Evolutionary conservation across 2,113 vertebrate species (phyloP).

Genomic region (Engraulis encrasicolus): DNA sequence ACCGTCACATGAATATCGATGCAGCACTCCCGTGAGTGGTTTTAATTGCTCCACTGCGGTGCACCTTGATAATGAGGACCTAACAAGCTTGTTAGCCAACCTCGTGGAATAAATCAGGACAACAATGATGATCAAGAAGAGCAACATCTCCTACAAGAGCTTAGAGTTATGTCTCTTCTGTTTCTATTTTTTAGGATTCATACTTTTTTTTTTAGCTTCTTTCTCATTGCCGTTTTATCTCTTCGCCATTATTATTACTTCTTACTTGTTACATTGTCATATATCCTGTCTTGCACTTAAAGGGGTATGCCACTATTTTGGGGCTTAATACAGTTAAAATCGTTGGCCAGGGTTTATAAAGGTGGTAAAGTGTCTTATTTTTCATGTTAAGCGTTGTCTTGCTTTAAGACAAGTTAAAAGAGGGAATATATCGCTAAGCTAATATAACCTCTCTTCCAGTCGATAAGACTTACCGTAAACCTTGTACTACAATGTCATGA

Average conservation of each 20-base stretch:
- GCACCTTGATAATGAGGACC: slow-evolving; percentile 5
- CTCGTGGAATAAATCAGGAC: background rate
- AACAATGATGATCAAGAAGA: background rate
- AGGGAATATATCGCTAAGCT: too few relatives aligned
- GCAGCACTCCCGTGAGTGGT: background rate
- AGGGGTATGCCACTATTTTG: too few relatives aligned
- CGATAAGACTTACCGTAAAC: slow-evolving; percentile 58
- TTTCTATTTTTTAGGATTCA: background rate
- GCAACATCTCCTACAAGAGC: background rate
- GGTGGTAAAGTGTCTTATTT: too few relatives aligned
- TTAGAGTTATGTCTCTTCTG: background rate
- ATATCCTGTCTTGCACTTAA: too few relatives aligned
- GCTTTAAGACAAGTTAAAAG: too few relatives aligned
- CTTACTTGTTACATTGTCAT: too few relatives aligned
- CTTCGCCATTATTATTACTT: background rate
- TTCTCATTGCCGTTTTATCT: slow-evolving; percentile 16
- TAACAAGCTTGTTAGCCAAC: background rate
- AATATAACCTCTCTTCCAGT: slow-evolving; percentile 72
- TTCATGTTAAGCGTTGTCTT: too few relatives aligned
- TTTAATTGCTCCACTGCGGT: background rate
- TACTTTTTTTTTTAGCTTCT: background rate
- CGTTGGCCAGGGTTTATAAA: too few relatives aligned
- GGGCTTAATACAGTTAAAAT: too few relatives aligned
- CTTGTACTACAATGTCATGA: slow-evolving; percentile 68
- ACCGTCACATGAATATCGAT: background rate